A percentile compares a stretch with the other conserved stretches of the same genome.
Evolutionary conservation across 2,113 vertebrate genomes (phyloP).

Genomic region (Fulica atra): DNA sequence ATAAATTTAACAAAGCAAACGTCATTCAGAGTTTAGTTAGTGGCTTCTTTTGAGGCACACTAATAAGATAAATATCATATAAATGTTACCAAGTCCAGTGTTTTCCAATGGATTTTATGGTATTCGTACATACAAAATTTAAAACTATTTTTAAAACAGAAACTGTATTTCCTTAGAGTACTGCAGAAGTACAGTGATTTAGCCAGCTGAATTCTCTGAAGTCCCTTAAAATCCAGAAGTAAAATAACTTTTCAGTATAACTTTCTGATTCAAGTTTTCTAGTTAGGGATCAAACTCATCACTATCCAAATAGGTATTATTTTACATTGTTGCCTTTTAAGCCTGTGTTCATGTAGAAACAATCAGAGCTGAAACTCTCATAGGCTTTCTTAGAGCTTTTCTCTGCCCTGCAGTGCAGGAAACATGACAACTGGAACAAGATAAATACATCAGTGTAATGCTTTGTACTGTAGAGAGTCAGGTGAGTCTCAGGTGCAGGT

Average conservation of each 20-base stretch:
- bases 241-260: background rate
- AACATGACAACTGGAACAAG: background rate
- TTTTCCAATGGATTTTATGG: background rate
- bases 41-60: background rate
- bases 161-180: background rate
- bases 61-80: background rate
- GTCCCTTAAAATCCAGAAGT: background rate
- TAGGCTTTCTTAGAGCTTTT: background rate
- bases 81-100: background rate
- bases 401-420: background rate
- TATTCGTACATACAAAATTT: background rate
- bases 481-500: background rate
- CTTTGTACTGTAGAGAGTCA: background rate
- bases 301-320: background rate
- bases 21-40: background rate
- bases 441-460: background rate
- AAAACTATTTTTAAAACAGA: background rate
- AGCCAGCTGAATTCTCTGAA: background rate
- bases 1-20: background rate
- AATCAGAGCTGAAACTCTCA: background rate
- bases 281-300: background rate
- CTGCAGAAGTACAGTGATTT: background rate
- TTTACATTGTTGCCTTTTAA: background rate
- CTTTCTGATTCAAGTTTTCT: background rate
- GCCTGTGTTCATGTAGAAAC: background rate